Base-by-base conservation (phyloP, 2,888 invertebrate genomes). In the Zhuqinia jingwanae region DNA sequence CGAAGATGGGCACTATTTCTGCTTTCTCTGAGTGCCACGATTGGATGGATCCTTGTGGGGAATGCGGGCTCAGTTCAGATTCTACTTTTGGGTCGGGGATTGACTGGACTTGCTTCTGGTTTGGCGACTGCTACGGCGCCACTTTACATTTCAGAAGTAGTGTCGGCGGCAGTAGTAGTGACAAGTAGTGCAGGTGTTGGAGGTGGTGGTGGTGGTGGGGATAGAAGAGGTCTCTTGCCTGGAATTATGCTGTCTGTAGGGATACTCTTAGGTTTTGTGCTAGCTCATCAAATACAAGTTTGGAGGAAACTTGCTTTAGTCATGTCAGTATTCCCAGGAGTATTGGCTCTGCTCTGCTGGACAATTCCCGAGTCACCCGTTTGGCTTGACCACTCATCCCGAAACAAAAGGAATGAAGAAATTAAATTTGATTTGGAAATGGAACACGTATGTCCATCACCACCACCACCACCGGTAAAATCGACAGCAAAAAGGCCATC, bases 91-190 rank as follows among this genome's bases (percentile, higher is more conserved):
- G 95, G 94, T 0, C 92, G 95, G 60, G 92, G 94, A 90, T 93
- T 97, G 77, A 96, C 95, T 89, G 98, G 98, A 78, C 92, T 96
- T 78, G 94, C 95, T 82, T 94, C 94, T 3, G 95, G 95, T 0
- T 93, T 95, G 30, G 93, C 93, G 0, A 92, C 94, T 11, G 95
- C 95, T 0, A 93, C 95, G 2, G 93, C 93, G n/a, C 94, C 94
- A 92, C 94, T 94, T 89, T 95, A 95, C 92, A 94, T 95, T 89
- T 94, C 94, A 92, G 95, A 95, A 92, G 20, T 77, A n/a, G 15
- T 56, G 6, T 5, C 15, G 56, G 3, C 56, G n/a, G n/a, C n/a
- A n/a, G n/a, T n/a, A n/a, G n/a, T n/a, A n/a, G n/a, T n/a, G n/a
- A n/a, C n/a, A n/a, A n/a, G n/a, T n/a, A n/a, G n/a, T n/a, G n/a